Base-by-base conservation (phyloP, 1,140 invertebrate species). In the Drosophila micromelanica region DNA sequence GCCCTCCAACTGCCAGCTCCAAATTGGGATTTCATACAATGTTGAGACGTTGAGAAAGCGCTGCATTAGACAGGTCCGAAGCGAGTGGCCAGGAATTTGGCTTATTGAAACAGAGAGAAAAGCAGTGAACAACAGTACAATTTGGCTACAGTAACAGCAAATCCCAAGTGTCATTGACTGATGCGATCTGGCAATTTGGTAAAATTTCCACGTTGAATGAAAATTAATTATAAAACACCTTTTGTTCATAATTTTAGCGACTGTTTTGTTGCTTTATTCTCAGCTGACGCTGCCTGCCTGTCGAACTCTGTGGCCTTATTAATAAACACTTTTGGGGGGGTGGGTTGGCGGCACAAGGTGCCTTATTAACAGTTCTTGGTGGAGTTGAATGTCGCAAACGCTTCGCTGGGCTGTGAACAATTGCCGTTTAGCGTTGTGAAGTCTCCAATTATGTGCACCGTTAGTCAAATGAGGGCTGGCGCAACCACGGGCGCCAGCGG, bases 171-270 rank as follows among this genome's bases (percentile, higher is more conserved):
- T 56, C 80, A 80, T 73, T 59, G 80, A 61, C 73, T 61, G 69
- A 56, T 57, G 55, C 61, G 69, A 42, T 46, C 68, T 61, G 67
- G n/a, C n/a, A n/a, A n/a, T n/a, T 23, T 48, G 65, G 52, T 52
- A 42, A 40, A 27, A 60, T 35, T 54, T 56, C 30, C 23, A 35
- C 52, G 35, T 23, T 46, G 48, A 60, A 73, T 54, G 12, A 12
- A 74, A 86, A 77, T 86, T 80, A 87, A 81, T 87, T 81, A 86
- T 87, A 81, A 81, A 86, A 23, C 74, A 74, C 78, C 82, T 78
- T 79, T 86, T 86, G 82, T 76, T 67, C 67, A 78, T 68, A 77
- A 86, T 75, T 86, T 78, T 23, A 56, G 59, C 57, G 20, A 52
- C 45, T 52, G 57, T 48, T 63, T 62, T 32, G 46, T 32, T 23